Conservation (phyloP, 2,888 invertebrate species). For the Netelia melanura region DNA sequence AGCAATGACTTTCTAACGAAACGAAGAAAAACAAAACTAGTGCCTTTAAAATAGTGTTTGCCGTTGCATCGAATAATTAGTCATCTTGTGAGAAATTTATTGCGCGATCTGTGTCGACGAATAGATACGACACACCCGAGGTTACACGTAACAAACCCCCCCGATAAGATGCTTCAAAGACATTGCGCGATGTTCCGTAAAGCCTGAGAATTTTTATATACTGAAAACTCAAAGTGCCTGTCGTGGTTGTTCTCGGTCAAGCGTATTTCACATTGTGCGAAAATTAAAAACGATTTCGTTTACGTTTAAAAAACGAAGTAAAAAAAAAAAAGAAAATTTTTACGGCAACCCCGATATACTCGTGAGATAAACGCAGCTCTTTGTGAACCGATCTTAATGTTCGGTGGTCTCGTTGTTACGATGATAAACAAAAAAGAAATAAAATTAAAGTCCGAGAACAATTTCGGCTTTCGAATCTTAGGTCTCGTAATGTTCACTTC, state of each 20-base stretch:
- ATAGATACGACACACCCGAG: neutral
- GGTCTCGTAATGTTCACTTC: slow-evolving; percentile 59
- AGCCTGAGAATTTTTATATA: slow-evolving; percentile 42
- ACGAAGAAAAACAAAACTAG: slow-evolving; percentile 48
- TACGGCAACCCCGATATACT: slow-evolving; percentile 22
- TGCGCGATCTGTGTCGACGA: slow-evolving; percentile 26
- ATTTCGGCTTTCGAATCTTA: slow-evolving; percentile 54
- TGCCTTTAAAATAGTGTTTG: slow-evolving; percentile 66
- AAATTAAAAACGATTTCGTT: neutral
- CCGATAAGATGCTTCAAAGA: slow-evolving; percentile 29
- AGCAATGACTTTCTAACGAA: slow-evolving; percentile 28
- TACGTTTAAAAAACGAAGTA: neutral
- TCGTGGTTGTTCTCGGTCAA: slow-evolving; percentile 55
- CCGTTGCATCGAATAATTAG: slow-evolving; percentile 57
- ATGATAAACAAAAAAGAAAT: slow-evolving; percentile 24
- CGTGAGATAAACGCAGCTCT: slow-evolving; percentile 17
- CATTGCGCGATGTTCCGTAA: slow-evolving; percentile 23
- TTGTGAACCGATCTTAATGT: slow-evolving; percentile 3
- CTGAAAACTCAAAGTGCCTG: slow-evolving; percentile 63
- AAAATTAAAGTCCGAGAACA: slow-evolving; percentile 33
- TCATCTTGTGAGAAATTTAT: slow-evolving; percentile 37
- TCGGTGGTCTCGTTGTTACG: slow-evolving; percentile 11
- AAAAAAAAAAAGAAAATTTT: slow-evolving; percentile 29
- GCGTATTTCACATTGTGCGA: neutral
- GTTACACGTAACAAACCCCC: neutral